These are phyloP conservation scores for Stegastes partitus DNA, from an alignment of 2,113 vertebrate genomes.

Conservation along the genomic window DNA sequence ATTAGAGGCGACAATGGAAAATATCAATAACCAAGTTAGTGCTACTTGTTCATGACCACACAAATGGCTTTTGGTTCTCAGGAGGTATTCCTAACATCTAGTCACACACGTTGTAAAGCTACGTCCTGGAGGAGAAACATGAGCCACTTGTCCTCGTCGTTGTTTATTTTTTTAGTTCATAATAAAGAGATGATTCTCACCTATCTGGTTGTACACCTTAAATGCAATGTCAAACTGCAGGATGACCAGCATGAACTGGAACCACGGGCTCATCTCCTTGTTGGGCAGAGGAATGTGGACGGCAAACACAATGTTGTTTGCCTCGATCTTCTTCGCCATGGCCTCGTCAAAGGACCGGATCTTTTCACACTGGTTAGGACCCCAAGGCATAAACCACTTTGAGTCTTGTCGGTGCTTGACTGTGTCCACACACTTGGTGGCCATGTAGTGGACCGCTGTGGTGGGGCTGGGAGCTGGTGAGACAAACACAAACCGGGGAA, in stretches of 20 bases:
- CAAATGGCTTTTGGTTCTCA: not conserved
- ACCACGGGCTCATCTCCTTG: slow-evolving; percentile 99
- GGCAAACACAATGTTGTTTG: slow-evolving; percentile 96
- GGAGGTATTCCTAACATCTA: not conserved
- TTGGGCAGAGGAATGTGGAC: slow-evolving; percentile 90
- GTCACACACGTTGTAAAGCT: not conserved
- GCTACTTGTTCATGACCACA: too few species aligned
- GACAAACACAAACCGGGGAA: slow-evolving; percentile 32
- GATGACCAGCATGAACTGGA: slow-evolving; percentile 98
- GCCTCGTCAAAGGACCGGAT: slow-evolving; percentile 92
- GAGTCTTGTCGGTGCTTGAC: slow-evolving; percentile 86
- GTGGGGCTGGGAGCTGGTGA: slow-evolving; percentile 94
- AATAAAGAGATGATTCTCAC: slow-evolving; percentile 82
- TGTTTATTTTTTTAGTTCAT: not conserved
- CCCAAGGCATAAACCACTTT: slow-evolving; percentile 96
- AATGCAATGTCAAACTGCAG: slow-evolving; percentile 96
- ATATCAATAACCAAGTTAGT: not conserved
- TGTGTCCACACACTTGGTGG: slow-evolving; percentile 93
- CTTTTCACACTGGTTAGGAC: slow-evolving; percentile 90
- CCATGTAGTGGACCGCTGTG: slow-evolving; percentile 86
- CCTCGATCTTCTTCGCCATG: slow-evolving; percentile 90
- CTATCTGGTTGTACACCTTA: slow-evolving; percentile 93
- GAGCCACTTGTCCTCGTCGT: not conserved
- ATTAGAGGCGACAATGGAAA: slow-evolving; percentile 35
- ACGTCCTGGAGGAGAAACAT: slow-evolving; percentile 11